Evolutionary conservation across 53 echinoderm and acorn worm genomes (phyloP), one percentile per base, ranked within the genome.

Genomic region (Echinometra lucunter): DNA sequence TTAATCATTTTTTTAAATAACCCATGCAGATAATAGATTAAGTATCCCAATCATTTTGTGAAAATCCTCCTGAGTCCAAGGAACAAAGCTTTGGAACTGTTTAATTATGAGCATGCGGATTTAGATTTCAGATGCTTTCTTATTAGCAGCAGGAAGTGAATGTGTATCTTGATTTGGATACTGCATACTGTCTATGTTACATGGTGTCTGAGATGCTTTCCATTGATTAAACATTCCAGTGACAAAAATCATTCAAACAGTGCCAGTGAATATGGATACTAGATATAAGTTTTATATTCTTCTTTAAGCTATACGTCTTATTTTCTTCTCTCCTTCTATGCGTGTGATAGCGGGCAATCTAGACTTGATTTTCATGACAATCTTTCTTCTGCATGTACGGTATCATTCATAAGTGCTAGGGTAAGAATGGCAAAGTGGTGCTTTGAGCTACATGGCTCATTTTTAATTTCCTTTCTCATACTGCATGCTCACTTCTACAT

Each of bases 361-460:
- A 10, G 47, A 3, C 85, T 28, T 49, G 25, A 5, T 49, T 85
- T 28, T 85, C 4, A 49, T 85, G 13, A 49, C 5, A 53, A n/a
- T 27, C 27, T 45, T 75, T 70, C 23, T 25, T 45, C 45, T 37
- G 85, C 85, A 85, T 85, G 27, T n/a, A 7, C 11, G 85, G 49
- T 85, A 49, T 81, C 44, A 42, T 42, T 85, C n/a, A 44, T 12
- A 49, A 85, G 85, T 85, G 53, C 30, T 28, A 38, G 40, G 42
- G 78, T 40, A 63, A 53, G 12, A 8, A 42, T 78, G 23, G 42
- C 38, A 85, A 85, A 85, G 19, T 83, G 85, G 85, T 85, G 85
- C 85, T 85, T 47, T 85, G n/a, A 49, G 85, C n/a, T 49, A 28
- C 47, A 16, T 27, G 85, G 49, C 28, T 19, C 38, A 17, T 42